Percentiles rank a stretch among this genome's conserved stretches.
These are phyloP conservation scores for Drosophila rellima DNA, from an alignment of 2,888 invertebrate genomes.

Conservation along the genomic window DNA sequence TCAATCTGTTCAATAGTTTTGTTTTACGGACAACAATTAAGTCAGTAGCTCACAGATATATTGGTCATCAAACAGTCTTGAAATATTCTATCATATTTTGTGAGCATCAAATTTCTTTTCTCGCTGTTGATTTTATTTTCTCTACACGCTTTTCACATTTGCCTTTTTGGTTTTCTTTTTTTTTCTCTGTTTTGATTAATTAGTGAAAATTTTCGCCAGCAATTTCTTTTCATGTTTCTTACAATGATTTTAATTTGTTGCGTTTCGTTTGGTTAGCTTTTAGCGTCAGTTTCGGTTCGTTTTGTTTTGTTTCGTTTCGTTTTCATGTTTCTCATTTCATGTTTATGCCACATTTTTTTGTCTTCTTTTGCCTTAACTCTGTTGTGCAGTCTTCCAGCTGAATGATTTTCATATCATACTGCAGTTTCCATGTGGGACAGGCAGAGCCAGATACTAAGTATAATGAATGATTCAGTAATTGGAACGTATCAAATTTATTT, in stretches of 20 bases:
- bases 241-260: constrained; percentile 45
- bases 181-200: constrained; percentile 42
- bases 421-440: constrained; percentile 43
- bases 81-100: no score
- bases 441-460: constrained; percentile 47
- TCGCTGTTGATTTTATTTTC: background rate
- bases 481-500: constrained; percentile 74
- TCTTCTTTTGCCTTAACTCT: constrained; percentile 27
- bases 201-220: constrained; percentile 57
- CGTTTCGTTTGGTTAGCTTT: constrained; percentile 42
- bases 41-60: no score
- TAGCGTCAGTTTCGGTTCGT: constrained; percentile 39
- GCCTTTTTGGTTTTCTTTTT: constrained; percentile 7
- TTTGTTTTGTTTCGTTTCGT: constrained; percentile 25
- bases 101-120: background rate
- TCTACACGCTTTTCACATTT: background rate
- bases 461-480: constrained; percentile 79
- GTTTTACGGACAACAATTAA: no score
- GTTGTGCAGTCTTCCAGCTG: constrained; percentile 82
- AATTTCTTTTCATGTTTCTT: constrained; percentile 54
- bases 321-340: constrained; percentile 13
- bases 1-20: no score
- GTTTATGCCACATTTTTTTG: constrained; percentile 13
- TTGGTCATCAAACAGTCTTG: no score
- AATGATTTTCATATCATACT: constrained; percentile 73